Conservation (phyloP, 2,113 vertebrate species). For the Oncorhynchus keta region DNA sequence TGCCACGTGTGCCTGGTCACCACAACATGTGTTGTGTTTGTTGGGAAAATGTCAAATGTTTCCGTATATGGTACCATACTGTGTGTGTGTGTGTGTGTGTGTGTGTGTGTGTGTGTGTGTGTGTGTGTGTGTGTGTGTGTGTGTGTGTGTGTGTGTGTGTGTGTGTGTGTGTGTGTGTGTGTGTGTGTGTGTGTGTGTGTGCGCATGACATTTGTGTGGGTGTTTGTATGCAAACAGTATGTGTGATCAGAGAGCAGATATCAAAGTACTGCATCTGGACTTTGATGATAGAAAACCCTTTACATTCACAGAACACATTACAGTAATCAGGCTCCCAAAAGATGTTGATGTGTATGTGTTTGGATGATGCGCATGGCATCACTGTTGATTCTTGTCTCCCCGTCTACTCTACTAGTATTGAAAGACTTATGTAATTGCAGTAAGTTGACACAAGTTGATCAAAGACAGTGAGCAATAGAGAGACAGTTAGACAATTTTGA, state of each 20-base stretch:
- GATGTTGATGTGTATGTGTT: background rate
- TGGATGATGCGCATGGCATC: conserved; percentile 19
- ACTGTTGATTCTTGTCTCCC: conserved; percentile 15
- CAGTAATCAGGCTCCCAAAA: too few relatives aligned
- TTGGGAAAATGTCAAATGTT: background rate
- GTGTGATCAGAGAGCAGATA: background rate
- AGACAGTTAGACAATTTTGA: background rate
- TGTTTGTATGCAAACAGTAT: background rate
- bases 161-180: too few relatives aligned
- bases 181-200: background rate
- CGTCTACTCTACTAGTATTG: background rate
- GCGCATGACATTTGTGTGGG: background rate
- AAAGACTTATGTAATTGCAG: background rate
- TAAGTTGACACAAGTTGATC: background rate
- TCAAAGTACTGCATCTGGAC: too few relatives aligned
- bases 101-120: background rate
- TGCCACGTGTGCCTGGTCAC: too few relatives aligned
- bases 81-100: background rate
- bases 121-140: background rate
- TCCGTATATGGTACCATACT: background rate
- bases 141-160: background rate
- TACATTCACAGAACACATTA: too few relatives aligned
- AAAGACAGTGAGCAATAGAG: conserved; percentile 3
- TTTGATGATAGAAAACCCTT: too few relatives aligned
- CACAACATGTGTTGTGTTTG: background rate